phyloP scores from a whole-genome alignment of 2,888 invertebrate species.

The Pomacea canaliculata region DNA sequence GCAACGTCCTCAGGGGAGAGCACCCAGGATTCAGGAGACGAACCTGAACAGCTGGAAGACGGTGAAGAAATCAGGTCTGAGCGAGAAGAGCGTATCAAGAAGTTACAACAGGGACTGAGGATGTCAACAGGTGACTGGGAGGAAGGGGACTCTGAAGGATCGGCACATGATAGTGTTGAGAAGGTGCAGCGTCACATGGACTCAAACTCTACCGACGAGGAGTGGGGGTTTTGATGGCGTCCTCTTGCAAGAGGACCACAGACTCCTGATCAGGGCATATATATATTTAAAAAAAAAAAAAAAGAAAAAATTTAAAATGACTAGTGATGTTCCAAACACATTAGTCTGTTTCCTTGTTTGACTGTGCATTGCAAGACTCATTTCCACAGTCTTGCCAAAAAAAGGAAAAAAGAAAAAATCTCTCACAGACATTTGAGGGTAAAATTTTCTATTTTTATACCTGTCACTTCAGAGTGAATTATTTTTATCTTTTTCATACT shows the following conservation, averaged over 20 bases:
- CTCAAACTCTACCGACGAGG: conserved; percentile 37
- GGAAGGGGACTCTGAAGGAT: conserved; percentile 3
- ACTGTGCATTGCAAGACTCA: not conserved
- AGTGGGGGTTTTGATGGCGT: conserved; percentile 58
- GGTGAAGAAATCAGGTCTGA: conserved; percentile 1
- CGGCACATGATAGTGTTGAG: not conserved
- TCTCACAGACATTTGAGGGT: conserved; percentile 15
- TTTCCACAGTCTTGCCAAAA: not conserved
- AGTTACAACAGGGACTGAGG: conserved; percentile 18
- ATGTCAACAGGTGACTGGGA: conserved; percentile 8
- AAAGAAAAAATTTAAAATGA: no score
- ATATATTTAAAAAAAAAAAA: no score
- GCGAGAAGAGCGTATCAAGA: conserved; percentile 16
- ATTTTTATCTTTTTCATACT: conserved; percentile 14
- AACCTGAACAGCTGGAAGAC: not conserved
- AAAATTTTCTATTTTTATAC: conserved; percentile 19
- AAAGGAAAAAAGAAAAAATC: not conserved
- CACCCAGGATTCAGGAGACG: conserved; percentile 6
- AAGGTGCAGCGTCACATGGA: conserved; percentile 10
- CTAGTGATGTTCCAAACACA: conserved; percentile 4
- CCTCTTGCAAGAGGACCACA: no score
- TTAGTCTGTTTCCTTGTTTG: not conserved
- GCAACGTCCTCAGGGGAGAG: not conserved
- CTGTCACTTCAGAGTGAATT: conserved; percentile 3
- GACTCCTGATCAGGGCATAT: no score